phyloP scores from a whole-genome alignment of 2,113 vertebrate genomes.

The Atractosteus spatula region DNA sequence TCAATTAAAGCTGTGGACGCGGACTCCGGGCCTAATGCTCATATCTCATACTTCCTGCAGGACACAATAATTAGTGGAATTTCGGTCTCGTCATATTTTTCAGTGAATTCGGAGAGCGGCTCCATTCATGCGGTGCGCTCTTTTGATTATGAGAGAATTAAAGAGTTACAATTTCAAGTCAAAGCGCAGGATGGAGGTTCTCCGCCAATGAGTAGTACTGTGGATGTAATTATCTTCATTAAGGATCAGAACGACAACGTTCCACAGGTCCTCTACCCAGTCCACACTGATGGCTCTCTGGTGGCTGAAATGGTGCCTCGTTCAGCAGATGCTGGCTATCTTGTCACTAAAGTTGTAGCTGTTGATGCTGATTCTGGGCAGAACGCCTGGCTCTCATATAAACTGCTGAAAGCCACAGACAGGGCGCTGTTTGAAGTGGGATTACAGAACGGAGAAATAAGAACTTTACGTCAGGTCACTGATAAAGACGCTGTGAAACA shows the following conservation, averaged over 20 bases:
- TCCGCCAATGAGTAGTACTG: conserved; percentile 20
- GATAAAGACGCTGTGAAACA: too few species aligned
- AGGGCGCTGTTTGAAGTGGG: too few species aligned
- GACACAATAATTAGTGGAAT: conserved; percentile 2
- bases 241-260: conserved; percentile 36
- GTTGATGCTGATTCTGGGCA: too few species aligned
- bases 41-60: conserved; percentile 18
- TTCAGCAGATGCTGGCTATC: conserved; percentile 31
- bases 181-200: conserved; percentile 27
- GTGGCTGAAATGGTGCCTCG: conserved; percentile 27
- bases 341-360: too few species aligned
- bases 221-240: conserved; percentile 20
- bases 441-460: too few species aligned
- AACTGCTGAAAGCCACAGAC: conserved; percentile 36
- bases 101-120: conserved; percentile 25
- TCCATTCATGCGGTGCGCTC: conserved; percentile 22
- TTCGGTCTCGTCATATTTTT: conserved; percentile 20
- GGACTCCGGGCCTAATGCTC: conserved; percentile 19
- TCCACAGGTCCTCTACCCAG: conserved; percentile 26
- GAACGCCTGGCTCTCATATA: too few species aligned
- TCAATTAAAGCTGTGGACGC: conserved; percentile 22
- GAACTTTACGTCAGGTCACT: too few species aligned
- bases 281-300: conserved; percentile 5
- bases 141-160: conserved; percentile 31
- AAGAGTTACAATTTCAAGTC: conserved; percentile 20